Evolutionary conservation across 2,797 vertebrate genomes (phyloP).

Genomic region (Anguilla pacifica): DNA sequence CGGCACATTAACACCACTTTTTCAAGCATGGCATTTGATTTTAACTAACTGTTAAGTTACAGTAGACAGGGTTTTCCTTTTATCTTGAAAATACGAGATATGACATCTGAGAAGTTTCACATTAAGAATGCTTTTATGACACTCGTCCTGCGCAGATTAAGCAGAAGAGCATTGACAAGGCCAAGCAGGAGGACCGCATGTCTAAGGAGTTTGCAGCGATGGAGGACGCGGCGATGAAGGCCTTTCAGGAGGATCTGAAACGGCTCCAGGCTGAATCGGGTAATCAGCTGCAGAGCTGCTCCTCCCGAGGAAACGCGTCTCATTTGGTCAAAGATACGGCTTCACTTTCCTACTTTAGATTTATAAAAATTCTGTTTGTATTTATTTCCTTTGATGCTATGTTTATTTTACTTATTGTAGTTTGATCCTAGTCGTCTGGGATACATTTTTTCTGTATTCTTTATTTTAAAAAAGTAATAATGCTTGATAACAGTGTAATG

Average conservation of each 20-base stretch:
- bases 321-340: background rate
- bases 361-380: background rate
- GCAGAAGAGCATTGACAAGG: slow-evolving; percentile 92
- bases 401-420: background rate
- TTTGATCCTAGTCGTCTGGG: background rate
- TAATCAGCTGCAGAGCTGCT: slow-evolving; percentile 39
- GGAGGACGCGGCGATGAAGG: slow-evolving; percentile 93
- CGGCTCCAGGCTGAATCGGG: slow-evolving; percentile 79
- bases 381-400: background rate
- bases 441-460: background rate
- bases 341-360: background rate
- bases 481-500: background rate
- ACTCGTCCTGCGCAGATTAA: slow-evolving; percentile 81
- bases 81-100: background rate
- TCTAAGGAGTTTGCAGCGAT: slow-evolving; percentile 94
- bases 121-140: slow-evolving; percentile 34
- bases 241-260: slow-evolving; percentile 93
- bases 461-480: background rate
- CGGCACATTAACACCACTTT: slow-evolving; percentile 28
- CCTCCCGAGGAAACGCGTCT: background rate
- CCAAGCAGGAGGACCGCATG: slow-evolving; percentile 84
- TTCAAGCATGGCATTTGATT: no score
- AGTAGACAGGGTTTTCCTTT: no score
- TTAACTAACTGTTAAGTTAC: no score
- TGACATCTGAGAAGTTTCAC: no score